phyloP scores from a whole-genome alignment of 2,113 vertebrate species.

The Gadus chalcogrammus region DNA sequence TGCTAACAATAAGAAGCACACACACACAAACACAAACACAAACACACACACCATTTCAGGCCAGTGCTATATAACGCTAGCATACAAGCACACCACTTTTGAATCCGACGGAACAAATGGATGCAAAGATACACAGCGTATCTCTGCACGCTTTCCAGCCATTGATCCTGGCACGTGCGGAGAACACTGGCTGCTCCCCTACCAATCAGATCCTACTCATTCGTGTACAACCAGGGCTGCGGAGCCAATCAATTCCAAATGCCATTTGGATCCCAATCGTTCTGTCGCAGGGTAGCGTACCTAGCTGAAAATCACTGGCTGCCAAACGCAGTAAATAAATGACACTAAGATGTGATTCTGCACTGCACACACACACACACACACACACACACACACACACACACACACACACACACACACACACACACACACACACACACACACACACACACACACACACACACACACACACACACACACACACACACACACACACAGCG shows the following conservation, averaged over 20 bases:
- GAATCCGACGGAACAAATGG: too few relatives aligned
- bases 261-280: slow-evolving; percentile 49
- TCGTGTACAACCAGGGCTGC: slow-evolving; percentile 33
- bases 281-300: slow-evolving; percentile 51
- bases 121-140: slow-evolving; percentile 9
- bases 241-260: slow-evolving; percentile 64
- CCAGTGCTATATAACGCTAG: neutral
- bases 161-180: slow-evolving; percentile 57
- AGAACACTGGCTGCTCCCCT: slow-evolving; percentile 34
- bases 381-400: too few relatives aligned
- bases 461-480: too few relatives aligned
- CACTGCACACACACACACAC: neutral
- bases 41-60: slow-evolving; percentile 9
- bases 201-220: slow-evolving; percentile 54
- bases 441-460: too few relatives aligned
- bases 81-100: neutral
- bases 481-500: too few relatives aligned
- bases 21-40: neutral
- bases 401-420: too few relatives aligned
- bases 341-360: neutral
- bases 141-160: slow-evolving; percentile 30
- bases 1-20: neutral
- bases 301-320: slow-evolving; percentile 39
- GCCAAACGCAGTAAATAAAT: slow-evolving; percentile 26
- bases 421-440: too few relatives aligned